Conservation (phyloP, 2,113 vertebrate genomes). For the Epinephelus lanceolatus region DNA sequence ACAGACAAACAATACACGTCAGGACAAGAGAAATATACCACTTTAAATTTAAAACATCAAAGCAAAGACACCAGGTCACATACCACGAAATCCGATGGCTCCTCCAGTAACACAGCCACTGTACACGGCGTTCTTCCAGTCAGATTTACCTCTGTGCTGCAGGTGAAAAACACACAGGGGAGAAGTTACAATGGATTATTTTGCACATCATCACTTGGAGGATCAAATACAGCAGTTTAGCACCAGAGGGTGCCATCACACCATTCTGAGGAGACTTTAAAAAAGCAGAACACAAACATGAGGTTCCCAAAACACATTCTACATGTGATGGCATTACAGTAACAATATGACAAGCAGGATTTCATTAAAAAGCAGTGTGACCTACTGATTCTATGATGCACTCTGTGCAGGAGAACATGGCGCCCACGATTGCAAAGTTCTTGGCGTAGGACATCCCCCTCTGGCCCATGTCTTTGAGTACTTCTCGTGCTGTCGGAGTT, state of each 20-base stretch:
- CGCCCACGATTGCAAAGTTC: slow-evolving; percentile 97
- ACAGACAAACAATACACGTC: not conserved
- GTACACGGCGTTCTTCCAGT: slow-evolving; percentile 97
- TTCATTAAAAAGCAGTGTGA: slow-evolving; percentile 3
- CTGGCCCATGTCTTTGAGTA: slow-evolving; percentile 98
- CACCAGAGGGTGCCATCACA: slow-evolving; percentile 54
- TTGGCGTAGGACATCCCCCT: slow-evolving; percentile 98
- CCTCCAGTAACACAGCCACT: slow-evolving; percentile 97
- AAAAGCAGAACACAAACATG: not conserved
- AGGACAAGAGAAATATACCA: not conserved
- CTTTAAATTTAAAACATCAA: not conserved
- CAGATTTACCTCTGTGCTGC: slow-evolving; percentile 94
- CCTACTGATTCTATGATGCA: slow-evolving; percentile 97
- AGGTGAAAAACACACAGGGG: slow-evolving; percentile 21
- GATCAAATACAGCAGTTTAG: not conserved
- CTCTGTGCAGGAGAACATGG: slow-evolving; percentile 98
- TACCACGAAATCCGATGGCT: slow-evolving; percentile 95
- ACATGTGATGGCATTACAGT: not conserved
- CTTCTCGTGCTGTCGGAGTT: slow-evolving; percentile 93
- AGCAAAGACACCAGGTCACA: slow-evolving; percentile 51
- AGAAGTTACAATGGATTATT: too few species aligned
- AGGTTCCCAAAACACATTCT: not conserved
- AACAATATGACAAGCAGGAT: not conserved
- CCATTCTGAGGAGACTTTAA: not conserved
- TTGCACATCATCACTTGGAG: not conserved